Evolutionary conservation across 2,888 invertebrate species (phyloP).

Genomic region (Dasysyrphus tricinctus): DNA sequence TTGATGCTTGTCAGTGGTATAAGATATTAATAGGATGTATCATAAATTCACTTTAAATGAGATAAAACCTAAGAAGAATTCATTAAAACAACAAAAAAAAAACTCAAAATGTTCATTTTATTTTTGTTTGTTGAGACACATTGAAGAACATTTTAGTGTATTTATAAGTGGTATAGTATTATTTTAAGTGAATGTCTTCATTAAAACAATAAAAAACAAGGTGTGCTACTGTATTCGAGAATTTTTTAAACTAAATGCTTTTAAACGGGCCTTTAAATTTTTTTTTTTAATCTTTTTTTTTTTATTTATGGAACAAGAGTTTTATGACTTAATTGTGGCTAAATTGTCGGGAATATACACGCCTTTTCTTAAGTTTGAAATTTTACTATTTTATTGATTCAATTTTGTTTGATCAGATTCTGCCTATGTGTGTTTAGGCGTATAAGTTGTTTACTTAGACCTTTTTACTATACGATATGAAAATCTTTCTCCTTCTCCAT

Average conservation of each 20-base stretch:
- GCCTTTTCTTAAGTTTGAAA: not conserved
- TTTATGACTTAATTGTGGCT: not conserved
- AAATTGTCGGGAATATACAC: not conserved
- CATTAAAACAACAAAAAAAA: not conserved
- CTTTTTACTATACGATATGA: no score
- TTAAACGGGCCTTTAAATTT: not conserved
- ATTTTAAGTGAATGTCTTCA: not conserved
- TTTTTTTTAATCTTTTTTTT: not conserved
- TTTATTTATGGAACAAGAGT: not conserved
- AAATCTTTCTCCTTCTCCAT: no score
- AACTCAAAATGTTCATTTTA: not conserved
- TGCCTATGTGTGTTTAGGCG: not conserved
- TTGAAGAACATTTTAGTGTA: not conserved
- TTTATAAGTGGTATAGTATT: not conserved
- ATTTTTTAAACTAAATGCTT: not conserved
- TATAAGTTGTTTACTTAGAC: no score
- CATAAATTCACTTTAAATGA: constrained; percentile 23
- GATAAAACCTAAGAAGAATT: not conserved
- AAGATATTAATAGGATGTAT: constrained; percentile 16
- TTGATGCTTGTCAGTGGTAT: constrained; percentile 20
- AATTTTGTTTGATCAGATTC: not conserved
- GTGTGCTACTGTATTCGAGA: not conserved
- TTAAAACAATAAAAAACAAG: not conserved
- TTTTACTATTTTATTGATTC: not conserved
- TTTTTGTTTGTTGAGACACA: not conserved